These are phyloP conservation scores for Brachyopa scutellaris DNA, from an alignment of 2,888 invertebrate genomes.

Conservation along the genomic window DNA sequence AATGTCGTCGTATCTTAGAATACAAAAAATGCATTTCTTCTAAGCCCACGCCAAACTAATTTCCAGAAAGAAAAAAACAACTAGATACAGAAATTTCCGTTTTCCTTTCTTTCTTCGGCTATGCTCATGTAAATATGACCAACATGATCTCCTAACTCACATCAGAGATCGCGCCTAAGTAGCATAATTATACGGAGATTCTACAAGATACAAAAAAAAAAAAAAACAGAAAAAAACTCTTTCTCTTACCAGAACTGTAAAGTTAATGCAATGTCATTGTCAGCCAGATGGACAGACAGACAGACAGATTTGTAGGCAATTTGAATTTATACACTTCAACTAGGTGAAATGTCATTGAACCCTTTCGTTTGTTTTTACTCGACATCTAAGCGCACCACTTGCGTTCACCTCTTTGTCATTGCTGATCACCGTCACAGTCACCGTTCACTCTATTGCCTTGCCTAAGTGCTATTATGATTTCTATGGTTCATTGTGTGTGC, in stretches of 20 bases:
- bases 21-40: too few species aligned
- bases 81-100: background rate
- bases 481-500: constrained; percentile 1
- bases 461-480: constrained; percentile 13
- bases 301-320: constrained; percentile 38
- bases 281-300: constrained; percentile 9
- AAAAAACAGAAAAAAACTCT: background rate
- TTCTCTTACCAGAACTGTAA: constrained; percentile 18
- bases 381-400: background rate
- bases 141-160: background rate
- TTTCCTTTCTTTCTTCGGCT: constrained; percentile 24
- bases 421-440: background rate
- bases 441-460: background rate
- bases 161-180: constrained; percentile 5
- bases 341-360: constrained; percentile 58
- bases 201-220: constrained; percentile 1
- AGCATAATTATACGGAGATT: constrained; percentile 21
- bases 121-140: constrained; percentile 8
- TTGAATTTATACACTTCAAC: constrained; percentile 46
- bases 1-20: too few species aligned
- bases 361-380: constrained; percentile 36
- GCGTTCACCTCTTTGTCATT: background rate
- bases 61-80: too few species aligned
- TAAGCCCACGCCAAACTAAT: too few species aligned
- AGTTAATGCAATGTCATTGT: constrained; percentile 49